Base-by-base conservation (phyloP, 2,797 vertebrate genomes). In the Pipistrellus pipistrellus region DNA sequence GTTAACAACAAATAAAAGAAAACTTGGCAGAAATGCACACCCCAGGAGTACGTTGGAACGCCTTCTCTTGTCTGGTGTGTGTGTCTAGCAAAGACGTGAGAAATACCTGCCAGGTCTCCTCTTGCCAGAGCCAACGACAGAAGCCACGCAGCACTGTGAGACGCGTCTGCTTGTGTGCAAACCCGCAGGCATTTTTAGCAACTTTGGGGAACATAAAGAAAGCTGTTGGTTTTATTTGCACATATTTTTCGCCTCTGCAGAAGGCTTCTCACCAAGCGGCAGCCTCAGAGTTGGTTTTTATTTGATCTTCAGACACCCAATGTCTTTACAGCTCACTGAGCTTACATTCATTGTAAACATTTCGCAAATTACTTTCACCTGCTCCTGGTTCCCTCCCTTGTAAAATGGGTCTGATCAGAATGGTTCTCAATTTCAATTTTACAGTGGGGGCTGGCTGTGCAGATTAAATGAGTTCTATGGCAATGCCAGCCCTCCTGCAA, bases 161-260 rank as follows among this genome's bases (percentile, higher is more conserved):
- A 95, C 94, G 97, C 71, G 91, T 98, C 97, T 98, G 98, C 97
- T 97, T 98, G 96, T 98, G 96, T 98, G 98, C 97, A 98, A 98
- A 97, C 97, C 98, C 97, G 72, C 95, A 97, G 98, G 98, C 97
- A 66, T 96, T 98, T 98, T 97, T 98, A 98, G 98, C 97, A 98
- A 97, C 97, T 98, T 97, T 77, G 86, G 95, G 95, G 97, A 98
- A 98, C 97, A 98, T 97, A 97, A 95, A 97, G 97, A 98, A 98
- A 96, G 94, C 95, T 98, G 97, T 98, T 98, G 97, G 95, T 95
- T 98, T 97, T 97, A 96, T 94, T 98, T 98, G 98, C 98, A 98
- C 96, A 98, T 93, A 97, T 97, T 97, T 96, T 98, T 97, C 93
- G 94, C 96, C 93, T 97, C 96, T 97, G 95, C 96, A 96, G 88